A percentile compares a stretch with the other conserved stretches of the same genome.
These are phyloP conservation scores for Sparidentex hasta DNA, from an alignment of 2,797 vertebrate species.

Conservation along the genomic window DNA sequence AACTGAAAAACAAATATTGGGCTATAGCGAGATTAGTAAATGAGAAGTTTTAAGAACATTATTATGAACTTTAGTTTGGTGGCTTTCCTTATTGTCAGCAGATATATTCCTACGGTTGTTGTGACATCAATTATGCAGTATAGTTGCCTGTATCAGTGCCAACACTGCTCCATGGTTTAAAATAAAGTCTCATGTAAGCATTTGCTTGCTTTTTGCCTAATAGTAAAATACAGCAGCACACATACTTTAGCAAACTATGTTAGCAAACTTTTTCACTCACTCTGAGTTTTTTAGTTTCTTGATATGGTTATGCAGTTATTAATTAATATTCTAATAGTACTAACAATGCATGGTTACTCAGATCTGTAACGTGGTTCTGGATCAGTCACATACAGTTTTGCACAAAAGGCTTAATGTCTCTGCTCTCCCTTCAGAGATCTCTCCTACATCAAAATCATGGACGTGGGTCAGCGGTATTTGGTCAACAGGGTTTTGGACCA, in stretches of 20 bases:
- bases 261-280: background rate
- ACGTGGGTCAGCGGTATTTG: constrained; percentile 95
- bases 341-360: background rate
- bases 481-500: constrained; percentile 97
- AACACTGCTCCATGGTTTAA: too few species aligned
- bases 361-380: background rate
- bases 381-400: background rate
- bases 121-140: background rate
- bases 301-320: background rate
- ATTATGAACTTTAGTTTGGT: background rate
- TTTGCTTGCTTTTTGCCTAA: background rate
- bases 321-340: background rate
- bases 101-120: background rate
- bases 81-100: background rate
- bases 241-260: too few species aligned
- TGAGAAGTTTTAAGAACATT: background rate
- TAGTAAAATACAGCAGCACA: too few species aligned
- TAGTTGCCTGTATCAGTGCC: background rate
- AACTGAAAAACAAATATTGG: background rate
- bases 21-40: background rate
- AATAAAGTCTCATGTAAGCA: background rate
- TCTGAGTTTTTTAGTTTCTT: background rate
- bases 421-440: constrained; percentile 88
- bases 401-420: background rate
- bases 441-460: constrained; percentile 99